A percentile compares a stretch with the other conserved stretches of the same genome.
These are phyloP conservation scores for Ginglymostoma cirratum DNA, from an alignment of 2,113 vertebrate species.

Conservation along the genomic window DNA sequence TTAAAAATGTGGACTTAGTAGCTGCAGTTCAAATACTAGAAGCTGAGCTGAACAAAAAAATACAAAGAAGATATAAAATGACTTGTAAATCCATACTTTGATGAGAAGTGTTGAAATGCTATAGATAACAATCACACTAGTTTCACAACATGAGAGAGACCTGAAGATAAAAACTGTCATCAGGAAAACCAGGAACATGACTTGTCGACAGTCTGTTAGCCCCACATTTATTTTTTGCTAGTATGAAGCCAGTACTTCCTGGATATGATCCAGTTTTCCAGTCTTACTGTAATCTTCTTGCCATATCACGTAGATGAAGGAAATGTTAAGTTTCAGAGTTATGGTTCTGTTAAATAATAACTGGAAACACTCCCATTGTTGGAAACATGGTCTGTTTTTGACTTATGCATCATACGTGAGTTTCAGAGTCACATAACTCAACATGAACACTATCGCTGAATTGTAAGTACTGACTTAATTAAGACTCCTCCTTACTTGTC, in stretches of 20 bases:
- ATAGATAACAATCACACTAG: conserved; percentile 22
- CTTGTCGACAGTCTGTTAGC: conserved; percentile 35
- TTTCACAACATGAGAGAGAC: conserved; percentile 9
- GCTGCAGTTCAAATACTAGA: background rate
- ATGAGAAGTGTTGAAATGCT: conserved; percentile 17
- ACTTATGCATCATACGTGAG: background rate
- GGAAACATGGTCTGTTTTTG: background rate
- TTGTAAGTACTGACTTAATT: background rate
- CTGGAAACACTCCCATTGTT: conserved; percentile 30
- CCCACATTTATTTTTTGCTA: conserved; percentile 15
- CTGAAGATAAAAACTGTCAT: conserved; percentile 35
- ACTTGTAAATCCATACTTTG: background rate
- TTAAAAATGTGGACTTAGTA: background rate
- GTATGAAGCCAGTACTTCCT: conserved; percentile 29
- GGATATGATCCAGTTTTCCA: conserved; percentile 22
- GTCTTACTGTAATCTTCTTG: background rate
- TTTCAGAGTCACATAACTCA: background rate
- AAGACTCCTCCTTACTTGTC: background rate
- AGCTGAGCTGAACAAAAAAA: background rate
- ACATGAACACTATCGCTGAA: background rate
- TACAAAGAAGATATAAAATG: background rate
- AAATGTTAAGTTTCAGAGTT: conserved; percentile 28
- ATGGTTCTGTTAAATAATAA: conserved; percentile 23
- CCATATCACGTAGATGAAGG: conserved; percentile 22
- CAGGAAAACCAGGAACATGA: conserved; percentile 21